phyloP scores from a whole-genome alignment of 2,888 invertebrate genomes.

The Lasioglossum leucozonium region DNA sequence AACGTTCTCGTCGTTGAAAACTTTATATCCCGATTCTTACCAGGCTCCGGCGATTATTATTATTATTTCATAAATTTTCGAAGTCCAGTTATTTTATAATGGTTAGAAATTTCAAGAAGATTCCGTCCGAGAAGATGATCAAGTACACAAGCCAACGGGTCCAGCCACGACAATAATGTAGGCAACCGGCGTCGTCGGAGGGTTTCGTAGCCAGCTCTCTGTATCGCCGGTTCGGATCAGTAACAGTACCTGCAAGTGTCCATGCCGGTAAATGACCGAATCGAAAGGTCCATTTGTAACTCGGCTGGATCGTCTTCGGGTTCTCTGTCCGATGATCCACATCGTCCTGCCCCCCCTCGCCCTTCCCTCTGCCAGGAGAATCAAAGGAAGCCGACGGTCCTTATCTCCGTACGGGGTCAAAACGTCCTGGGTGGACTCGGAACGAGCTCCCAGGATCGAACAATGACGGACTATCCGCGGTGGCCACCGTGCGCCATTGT shows the following conservation, averaged over 20 bases:
- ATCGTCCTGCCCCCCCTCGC: conserved; percentile 29
- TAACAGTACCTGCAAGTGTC: conserved; percentile 57
- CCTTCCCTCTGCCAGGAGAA: conserved; percentile 38
- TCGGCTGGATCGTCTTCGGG: conserved; percentile 42
- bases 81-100: neutral
- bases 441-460: conserved; percentile 67
- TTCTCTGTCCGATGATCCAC: conserved; percentile 54
- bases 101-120: neutral
- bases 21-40: no score
- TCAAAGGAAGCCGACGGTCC: conserved; percentile 80
- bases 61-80: no score
- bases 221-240: conserved; percentile 42
- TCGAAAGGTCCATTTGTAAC: conserved; percentile 65
- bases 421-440: conserved; percentile 78
- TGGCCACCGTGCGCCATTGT: conserved; percentile 80
- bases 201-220: conserved; percentile 31
- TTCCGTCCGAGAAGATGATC: neutral
- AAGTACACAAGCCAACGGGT: neutral
- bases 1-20: neutral
- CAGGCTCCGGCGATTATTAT: no score
- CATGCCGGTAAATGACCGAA: conserved; percentile 60
- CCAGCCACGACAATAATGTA: neutral
- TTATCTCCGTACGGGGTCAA: conserved; percentile 82
- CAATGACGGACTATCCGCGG: conserved; percentile 75
- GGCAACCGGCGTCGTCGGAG: neutral